Percentiles rank a stretch among this genome's conserved stretches.
These are phyloP conservation scores for Psittacula echo DNA, from an alignment of 2,797 vertebrate species.

Conservation along the genomic window DNA sequence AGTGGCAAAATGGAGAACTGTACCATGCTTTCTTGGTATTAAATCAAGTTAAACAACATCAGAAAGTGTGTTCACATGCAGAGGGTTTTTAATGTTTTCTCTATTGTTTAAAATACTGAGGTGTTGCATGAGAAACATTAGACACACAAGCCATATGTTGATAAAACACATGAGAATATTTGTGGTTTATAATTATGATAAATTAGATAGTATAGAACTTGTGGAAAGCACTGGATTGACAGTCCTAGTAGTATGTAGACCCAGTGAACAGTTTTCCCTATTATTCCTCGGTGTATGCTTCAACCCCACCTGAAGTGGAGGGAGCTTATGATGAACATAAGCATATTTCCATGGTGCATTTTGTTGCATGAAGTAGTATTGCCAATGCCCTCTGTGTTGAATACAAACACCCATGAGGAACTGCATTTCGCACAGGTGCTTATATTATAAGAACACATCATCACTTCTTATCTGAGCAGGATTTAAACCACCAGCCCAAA, in stretches of 20 bases:
- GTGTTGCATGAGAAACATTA: background rate
- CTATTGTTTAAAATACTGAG: background rate
- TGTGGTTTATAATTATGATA: background rate
- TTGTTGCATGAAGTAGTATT: background rate
- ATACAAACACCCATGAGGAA: background rate
- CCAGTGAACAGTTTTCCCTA: background rate
- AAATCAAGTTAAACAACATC: background rate
- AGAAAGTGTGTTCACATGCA: background rate
- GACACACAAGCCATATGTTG: background rate
- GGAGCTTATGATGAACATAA: background rate
- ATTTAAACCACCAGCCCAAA: background rate
- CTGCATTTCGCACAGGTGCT: background rate
- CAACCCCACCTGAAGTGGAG: background rate
- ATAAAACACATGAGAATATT: background rate
- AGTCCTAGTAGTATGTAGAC: background rate
- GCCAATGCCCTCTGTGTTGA: background rate
- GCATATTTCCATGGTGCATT: background rate
- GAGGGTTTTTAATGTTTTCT: background rate
- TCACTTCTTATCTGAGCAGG: background rate
- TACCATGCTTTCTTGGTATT: background rate
- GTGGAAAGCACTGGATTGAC: background rate
- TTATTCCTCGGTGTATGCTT: background rate
- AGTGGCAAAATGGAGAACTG: background rate
- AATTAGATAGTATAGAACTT: background rate
- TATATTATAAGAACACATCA: background rate